Percentiles rank a stretch among this genome's conserved stretches.
These are phyloP conservation scores for Lissocephala sabroskyi DNA, from an alignment of 2,888 invertebrate genomes.

Conservation along the genomic window DNA sequence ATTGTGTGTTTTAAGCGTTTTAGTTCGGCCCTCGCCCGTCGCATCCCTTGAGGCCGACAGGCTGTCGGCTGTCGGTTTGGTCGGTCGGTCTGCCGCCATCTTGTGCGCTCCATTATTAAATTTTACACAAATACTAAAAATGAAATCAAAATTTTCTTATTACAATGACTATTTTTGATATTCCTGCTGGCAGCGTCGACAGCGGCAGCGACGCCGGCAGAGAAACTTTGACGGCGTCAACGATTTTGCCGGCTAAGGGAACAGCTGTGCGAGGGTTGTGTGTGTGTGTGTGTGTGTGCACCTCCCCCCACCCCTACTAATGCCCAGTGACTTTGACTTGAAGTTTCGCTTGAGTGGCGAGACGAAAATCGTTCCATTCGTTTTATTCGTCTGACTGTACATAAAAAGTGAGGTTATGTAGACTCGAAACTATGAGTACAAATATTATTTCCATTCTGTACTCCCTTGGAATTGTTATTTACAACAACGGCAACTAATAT, in stretches of 20 bases:
- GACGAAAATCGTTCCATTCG: no score
- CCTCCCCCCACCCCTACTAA: not conserved
- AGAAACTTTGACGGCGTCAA: not conserved
- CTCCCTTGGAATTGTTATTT: no score
- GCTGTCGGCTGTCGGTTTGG: conserved; percentile 61
- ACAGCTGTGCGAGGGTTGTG: no score
- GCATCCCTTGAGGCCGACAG: conserved; percentile 16
- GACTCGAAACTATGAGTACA: no score
- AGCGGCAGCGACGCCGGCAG: not conserved
- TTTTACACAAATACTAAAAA: conserved; percentile 66
- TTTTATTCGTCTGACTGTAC: not conserved
- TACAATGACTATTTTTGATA: conserved; percentile 59
- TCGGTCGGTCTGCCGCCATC: conserved; percentile 37
- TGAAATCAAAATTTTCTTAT: conserved; percentile 68
- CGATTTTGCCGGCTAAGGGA: no score
- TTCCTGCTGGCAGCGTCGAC: not conserved
- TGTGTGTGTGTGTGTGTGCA: no score
- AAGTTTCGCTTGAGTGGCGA: not conserved
- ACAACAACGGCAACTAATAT: conserved; percentile 46
- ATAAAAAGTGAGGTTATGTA: no score
- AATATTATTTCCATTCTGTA: no score
- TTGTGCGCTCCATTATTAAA: conserved; percentile 65
- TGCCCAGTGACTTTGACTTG: no score
- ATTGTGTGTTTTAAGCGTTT: conserved; percentile 65
- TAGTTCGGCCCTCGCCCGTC: conserved; percentile 42